Conservation (phyloP, 1,140 invertebrate species). For the Dendroctonus ponderosae region DNA sequence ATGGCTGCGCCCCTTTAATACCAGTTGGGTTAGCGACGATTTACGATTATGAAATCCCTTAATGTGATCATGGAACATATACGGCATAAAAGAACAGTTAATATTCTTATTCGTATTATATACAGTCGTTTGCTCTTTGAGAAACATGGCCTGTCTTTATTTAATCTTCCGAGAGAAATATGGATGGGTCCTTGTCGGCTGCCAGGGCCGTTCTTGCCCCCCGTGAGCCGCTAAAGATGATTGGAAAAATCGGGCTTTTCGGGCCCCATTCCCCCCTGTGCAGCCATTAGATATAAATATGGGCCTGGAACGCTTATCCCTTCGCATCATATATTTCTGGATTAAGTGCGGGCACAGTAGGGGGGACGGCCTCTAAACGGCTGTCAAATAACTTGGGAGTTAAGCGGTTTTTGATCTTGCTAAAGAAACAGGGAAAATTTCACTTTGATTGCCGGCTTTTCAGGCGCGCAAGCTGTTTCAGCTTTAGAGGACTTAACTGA, state of each 20-base stretch:
- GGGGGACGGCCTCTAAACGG: slow-evolving; percentile 12
- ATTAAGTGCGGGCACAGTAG: slow-evolving; percentile 29
- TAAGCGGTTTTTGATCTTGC: slow-evolving; percentile 3
- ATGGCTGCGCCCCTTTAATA: slow-evolving; percentile 17
- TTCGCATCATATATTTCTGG: slow-evolving; percentile 29
- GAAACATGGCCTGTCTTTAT: slow-evolving; percentile 32
- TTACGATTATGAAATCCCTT: slow-evolving; percentile 47
- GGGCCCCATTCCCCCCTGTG: slow-evolving; percentile 6
- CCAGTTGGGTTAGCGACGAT: slow-evolving; percentile 31
- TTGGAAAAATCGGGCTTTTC: neutral
- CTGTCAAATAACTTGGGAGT: slow-evolving; percentile 22
- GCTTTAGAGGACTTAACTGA: too few relatives aligned
- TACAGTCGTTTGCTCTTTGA: slow-evolving; percentile 34
- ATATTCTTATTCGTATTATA: slow-evolving; percentile 42
- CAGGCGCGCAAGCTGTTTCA: too few relatives aligned
- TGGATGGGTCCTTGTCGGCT: slow-evolving; percentile 13
- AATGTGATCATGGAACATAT: slow-evolving; percentile 43
- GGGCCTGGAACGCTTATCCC: slow-evolving; percentile 24
- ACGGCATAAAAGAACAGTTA: slow-evolving; percentile 46
- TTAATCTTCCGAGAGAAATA: slow-evolving; percentile 31
- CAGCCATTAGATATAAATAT: slow-evolving; percentile 27
- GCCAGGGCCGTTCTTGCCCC: neutral
- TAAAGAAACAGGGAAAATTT: neutral
- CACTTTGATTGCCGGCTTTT: too few relatives aligned
- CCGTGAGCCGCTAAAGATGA: neutral